These are phyloP conservation scores for Triops cancriformis DNA, from an alignment of 1,140 invertebrate genomes.

Conservation along the genomic window DNA sequence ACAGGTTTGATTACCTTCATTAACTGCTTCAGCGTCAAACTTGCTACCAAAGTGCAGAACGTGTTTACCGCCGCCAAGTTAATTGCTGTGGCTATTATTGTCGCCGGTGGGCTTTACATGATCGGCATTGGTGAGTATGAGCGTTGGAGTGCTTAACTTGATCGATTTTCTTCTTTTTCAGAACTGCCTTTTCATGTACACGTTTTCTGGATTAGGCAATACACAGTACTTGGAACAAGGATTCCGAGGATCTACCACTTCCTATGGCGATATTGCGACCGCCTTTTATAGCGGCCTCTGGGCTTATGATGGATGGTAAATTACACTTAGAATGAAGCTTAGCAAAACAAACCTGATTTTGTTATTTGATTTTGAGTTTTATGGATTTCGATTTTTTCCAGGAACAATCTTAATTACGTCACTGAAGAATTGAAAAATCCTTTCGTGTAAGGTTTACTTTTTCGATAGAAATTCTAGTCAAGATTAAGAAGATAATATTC, in stretches of 20 bases:
- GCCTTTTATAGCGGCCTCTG: constrained; percentile 89
- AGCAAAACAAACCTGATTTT: no score
- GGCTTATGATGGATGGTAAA: constrained; percentile 38
- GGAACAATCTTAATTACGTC: constrained; percentile 96
- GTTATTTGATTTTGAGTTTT: no score
- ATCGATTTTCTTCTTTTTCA: constrained; percentile 15
- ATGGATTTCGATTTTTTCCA: constrained; percentile 31
- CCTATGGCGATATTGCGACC: constrained; percentile 66
- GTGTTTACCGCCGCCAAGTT: constrained; percentile 83
- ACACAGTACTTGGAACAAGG: constrained; percentile 42
- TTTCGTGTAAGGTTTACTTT: constrained; percentile 59
- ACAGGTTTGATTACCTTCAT: constrained; percentile 78
- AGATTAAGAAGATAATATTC: not conserved
- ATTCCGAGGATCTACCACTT: constrained; percentile 48
- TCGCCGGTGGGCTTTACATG: constrained; percentile 74
- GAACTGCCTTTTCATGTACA: not conserved
- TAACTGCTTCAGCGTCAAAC: constrained; percentile 89
- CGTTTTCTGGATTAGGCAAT: constrained; percentile 24
- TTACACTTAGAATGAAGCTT: no score
- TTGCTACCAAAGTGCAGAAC: constrained; percentile 85
- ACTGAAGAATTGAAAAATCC: constrained; percentile 99
- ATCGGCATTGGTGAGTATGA: constrained; percentile 60
- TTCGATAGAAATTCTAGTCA: not conserved
- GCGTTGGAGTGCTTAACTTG: not conserved
- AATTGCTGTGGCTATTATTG: constrained; percentile 74